Conservation (phyloP, 2,888 invertebrate genomes). For the Mechanitis mazaeus region DNA sequence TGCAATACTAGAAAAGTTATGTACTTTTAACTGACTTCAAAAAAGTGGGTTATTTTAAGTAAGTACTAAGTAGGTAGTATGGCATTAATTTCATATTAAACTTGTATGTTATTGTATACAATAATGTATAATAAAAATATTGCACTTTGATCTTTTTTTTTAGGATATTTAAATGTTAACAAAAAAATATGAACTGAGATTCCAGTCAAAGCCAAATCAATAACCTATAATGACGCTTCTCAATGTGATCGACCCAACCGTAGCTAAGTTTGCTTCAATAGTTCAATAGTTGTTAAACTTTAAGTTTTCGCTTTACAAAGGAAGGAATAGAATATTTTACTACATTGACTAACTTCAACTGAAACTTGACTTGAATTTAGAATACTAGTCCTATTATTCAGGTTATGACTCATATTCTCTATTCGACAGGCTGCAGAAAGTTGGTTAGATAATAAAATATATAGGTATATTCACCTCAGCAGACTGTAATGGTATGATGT, state of each 20-base stretch:
- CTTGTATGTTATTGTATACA: no score
- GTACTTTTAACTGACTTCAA: no score
- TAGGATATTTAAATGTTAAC: not conserved
- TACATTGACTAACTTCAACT: constrained; percentile 47
- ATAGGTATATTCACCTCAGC: no score
- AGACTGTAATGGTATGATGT: no score
- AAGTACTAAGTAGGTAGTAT: no score
- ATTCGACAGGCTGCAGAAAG: no score
- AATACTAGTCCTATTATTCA: not conserved
- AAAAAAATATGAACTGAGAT: not conserved
- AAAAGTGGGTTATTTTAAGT: no score
- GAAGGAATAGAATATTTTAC: constrained; percentile 62
- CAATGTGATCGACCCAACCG: constrained; percentile 36
- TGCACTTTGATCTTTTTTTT: not conserved
- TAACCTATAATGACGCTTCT: constrained; percentile 3
- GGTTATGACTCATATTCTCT: no score
- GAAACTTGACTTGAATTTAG: not conserved
- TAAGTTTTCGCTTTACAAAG: constrained; percentile 48
- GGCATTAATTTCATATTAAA: no score
- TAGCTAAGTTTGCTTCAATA: constrained; percentile 42
- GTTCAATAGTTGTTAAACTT: constrained; percentile 45
- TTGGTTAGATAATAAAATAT: no score
- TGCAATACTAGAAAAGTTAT: no score
- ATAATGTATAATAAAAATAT: no score
- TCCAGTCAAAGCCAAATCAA: not conserved